Base-by-base conservation (phyloP, 2,888 invertebrate genomes). In the Spatulosminthurus flaviceps region DNA sequence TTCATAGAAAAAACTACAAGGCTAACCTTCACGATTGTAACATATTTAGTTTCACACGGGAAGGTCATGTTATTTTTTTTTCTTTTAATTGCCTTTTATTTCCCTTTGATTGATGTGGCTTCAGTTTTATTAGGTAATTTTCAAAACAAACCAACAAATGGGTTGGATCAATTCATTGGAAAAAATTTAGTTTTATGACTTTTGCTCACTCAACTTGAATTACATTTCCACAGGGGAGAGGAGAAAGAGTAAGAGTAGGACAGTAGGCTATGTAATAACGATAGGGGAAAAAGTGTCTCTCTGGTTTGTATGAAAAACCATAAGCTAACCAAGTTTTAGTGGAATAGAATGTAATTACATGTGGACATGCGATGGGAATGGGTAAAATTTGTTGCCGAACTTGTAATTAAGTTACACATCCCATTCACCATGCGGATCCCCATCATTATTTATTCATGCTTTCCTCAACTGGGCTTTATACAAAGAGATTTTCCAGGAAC, bases 331-430 rank as follows among this genome's bases (percentile, higher is more conserved):
- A n/a, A n/a, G 41, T 41, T 9, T 7, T 41, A 41, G 41, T 41
- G 9, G 13, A 9, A 13, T 41, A 19, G 51, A 51, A 9, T 51
- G 51, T 51, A 51, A 51, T 51, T 51, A 51, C 51, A 51, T 11
- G 51, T 13, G 16, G n/a, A n/a, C 51, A 51, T 51, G 51, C 51
- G 51, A 51, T 51, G 51, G 51, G 51, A 51, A 51, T 51, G 51
- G 51, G n/a, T 51, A 51, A 51, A 51, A 51, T n/a, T 51, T 51
- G 51, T 41, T 51, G 51, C 51, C 5, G 16, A 51, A 51, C 9
- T 51, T 51, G n/a, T 51, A 51, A 51, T 51, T n/a, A 51, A 51
- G 51, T 51, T 51, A 51, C n/a, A 51, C 51, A 51, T 41, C 41
- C 41, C 7, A 13, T 41, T 13, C 41, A 41, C 7, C 7, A 41